phyloP scores from a whole-genome alignment of 2,113 vertebrate genomes.

The Callospermophilus lateralis region DNA sequence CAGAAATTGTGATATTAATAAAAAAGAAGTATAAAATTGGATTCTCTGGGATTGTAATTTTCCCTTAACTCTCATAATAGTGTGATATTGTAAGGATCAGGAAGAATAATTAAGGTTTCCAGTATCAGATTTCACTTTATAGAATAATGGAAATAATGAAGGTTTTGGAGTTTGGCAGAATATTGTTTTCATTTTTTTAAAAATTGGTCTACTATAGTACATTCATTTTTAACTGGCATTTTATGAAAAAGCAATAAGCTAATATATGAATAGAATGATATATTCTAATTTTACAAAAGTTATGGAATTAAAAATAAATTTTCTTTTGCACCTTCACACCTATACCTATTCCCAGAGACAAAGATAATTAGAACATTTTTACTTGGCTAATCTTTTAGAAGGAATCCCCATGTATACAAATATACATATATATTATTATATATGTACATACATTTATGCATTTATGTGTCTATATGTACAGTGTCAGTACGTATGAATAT shows the following conservation, averaged over 20 bases:
- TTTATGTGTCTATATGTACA: no score
- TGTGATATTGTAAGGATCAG: neutral
- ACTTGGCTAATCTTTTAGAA: neutral
- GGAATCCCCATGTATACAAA: neutral
- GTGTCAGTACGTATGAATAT: neutral
- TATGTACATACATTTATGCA: neutral
- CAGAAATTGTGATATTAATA: neutral
- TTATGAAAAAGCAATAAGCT: conserved; percentile 21
- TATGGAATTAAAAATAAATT: conserved; percentile 8
- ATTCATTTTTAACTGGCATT: neutral
- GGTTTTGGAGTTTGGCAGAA: neutral
- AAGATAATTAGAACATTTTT: neutral
- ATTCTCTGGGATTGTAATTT: neutral
- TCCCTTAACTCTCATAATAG: neutral
- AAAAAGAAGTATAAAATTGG: neutral
- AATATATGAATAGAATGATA: neutral
- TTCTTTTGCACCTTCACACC: neutral
- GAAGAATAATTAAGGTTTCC: neutral
- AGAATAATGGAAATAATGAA: neutral
- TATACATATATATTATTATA: no score
- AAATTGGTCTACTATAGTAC: neutral
- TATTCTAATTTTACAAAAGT: neutral
- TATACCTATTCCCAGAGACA: neutral
- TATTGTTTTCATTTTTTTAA: neutral
- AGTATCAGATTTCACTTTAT: neutral